Conservation (phyloP, 37 sponge, comb jelly and placozoan species). For the Beroe forskalii region DNA sequence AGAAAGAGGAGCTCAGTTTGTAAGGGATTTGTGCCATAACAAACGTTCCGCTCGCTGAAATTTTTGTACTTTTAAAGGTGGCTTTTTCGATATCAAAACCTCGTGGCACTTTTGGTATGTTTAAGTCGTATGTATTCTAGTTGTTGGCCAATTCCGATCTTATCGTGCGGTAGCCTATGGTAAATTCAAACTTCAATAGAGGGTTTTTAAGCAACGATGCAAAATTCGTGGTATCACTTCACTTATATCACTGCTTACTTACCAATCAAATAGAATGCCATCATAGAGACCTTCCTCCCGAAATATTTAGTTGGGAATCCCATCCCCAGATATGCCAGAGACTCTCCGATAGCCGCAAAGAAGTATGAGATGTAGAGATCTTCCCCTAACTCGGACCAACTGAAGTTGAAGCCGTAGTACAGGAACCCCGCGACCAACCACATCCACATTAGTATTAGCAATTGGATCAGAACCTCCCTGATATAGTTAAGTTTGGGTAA, state of each 20-base stretch:
- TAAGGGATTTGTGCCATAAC: background rate
- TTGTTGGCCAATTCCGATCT: too few relatives aligned
- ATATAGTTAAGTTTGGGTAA: too few relatives aligned
- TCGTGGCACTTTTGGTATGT: too few relatives aligned
- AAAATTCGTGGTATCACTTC: too few relatives aligned
- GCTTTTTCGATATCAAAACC: too few relatives aligned
- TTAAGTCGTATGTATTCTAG: too few relatives aligned
- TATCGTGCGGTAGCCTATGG: too few relatives aligned
- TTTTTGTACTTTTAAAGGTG: too few relatives aligned
- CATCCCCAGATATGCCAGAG: background rate
- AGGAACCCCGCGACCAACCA: slow-evolving; percentile 32
- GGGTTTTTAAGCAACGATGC: too few relatives aligned
- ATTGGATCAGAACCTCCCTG: background rate
- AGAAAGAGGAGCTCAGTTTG: background rate
- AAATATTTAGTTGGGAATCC: slow-evolving; percentile 2
- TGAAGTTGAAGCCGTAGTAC: slow-evolving; percentile 42
- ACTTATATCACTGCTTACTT: too few relatives aligned
- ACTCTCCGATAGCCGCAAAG: slow-evolving; percentile 12
- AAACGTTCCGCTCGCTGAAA: slow-evolving; percentile 6
- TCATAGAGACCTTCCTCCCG: background rate
- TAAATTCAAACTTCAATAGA: too few relatives aligned
- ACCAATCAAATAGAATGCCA: background rate
- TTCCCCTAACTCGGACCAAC: background rate
- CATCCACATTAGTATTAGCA: background rate
- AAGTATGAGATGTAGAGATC: slow-evolving; percentile 9